These are phyloP conservation scores for Crotalus helleri DNA, from an alignment of 2,113 vertebrate species.

Conservation along the genomic window DNA sequence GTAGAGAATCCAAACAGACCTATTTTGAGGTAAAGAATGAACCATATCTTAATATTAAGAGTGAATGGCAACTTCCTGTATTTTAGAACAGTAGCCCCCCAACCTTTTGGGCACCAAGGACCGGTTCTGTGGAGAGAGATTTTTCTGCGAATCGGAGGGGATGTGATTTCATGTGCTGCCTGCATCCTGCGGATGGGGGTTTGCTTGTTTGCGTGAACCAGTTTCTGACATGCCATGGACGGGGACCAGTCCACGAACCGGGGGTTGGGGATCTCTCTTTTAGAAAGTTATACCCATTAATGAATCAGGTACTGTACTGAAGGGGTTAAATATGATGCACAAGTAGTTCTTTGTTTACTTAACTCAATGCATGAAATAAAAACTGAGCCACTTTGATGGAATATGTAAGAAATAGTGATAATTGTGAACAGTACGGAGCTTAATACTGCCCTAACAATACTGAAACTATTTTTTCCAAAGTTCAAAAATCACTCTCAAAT, in stretches of 20 bases:
- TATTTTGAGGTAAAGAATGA: background rate
- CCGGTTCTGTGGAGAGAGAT: no score
- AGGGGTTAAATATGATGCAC: background rate
- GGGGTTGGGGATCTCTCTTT: no score
- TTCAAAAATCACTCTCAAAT: background rate
- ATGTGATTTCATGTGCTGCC: no score
- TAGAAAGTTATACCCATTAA: background rate
- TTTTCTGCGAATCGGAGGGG: no score
- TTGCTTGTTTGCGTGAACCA: no score
- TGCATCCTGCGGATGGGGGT: no score
- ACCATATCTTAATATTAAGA: background rate
- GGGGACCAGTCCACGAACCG: no score
- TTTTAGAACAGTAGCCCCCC: background rate
- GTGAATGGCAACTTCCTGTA: background rate
- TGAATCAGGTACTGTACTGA: background rate
- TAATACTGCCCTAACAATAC: background rate
- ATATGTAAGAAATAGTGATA: background rate
- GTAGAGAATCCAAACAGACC: background rate
- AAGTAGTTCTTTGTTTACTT: conserved; percentile 5
- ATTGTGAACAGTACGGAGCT: rapidly evolving
- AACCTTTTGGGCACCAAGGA: no score
- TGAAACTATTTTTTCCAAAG: background rate
- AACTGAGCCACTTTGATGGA: background rate
- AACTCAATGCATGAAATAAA: background rate
- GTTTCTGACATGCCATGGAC: no score